These are phyloP conservation scores for Ceratosolen solmsi DNA, from an alignment of 1,140 invertebrate genomes.

Conservation along the genomic window DNA sequence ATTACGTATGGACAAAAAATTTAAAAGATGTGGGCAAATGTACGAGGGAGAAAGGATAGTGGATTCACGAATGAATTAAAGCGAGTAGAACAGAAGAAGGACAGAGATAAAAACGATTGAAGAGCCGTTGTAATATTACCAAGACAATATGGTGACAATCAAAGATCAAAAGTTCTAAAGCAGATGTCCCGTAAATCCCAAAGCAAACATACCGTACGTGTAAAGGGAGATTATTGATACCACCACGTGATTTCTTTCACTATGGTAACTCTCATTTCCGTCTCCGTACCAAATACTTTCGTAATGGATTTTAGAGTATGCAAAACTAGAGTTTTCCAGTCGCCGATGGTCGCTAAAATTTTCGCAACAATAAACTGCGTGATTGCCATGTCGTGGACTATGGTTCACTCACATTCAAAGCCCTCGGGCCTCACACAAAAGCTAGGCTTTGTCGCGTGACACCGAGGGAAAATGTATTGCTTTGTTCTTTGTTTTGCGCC, in stretches of 20 bases:
- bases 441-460: too few species aligned
- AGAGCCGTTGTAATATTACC: neutral
- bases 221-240: too few species aligned
- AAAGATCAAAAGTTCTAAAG: conserved; percentile 62
- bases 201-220: neutral
- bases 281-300: conserved; percentile 59
- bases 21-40: too few species aligned
- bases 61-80: too few species aligned
- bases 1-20: too few species aligned
- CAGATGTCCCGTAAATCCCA: conserved; percentile 26
- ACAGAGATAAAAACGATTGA: neutral
- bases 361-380: conserved; percentile 16
- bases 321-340: conserved; percentile 40
- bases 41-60: neutral
- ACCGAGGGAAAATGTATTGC: too few species aligned
- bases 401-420: too few species aligned
- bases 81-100: too few species aligned
- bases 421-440: too few species aligned
- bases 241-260: too few species aligned
- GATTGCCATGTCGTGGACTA: neutral
- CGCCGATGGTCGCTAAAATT: conserved; percentile 8
- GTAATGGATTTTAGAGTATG: conserved; percentile 70
- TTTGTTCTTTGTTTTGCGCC: too few species aligned
- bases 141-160: conserved; percentile 15
- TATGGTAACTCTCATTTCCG: too few species aligned